Conservation (phyloP, 2,888 invertebrate genomes). For the Camponotus fellah region DNA sequence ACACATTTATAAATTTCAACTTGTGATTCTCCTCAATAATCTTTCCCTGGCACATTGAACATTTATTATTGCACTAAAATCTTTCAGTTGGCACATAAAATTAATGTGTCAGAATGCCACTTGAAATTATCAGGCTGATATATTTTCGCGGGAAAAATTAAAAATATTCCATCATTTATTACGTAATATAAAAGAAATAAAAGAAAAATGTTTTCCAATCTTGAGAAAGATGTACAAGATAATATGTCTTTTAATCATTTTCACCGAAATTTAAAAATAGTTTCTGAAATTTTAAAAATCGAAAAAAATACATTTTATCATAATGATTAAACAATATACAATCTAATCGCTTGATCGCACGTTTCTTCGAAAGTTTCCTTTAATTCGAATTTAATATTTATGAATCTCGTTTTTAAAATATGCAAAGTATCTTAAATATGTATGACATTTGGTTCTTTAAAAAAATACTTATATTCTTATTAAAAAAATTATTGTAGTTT, state of each 20-base stretch:
- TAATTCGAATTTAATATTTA: neutral
- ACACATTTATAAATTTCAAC: neutral
- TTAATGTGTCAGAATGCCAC: neutral
- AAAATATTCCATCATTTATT: neutral
- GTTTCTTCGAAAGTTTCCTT: neutral
- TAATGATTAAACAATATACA: constrained; percentile 2
- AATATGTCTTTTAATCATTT: constrained; percentile 55
- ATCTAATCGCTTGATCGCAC: neutral
- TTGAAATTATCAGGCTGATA: neutral
- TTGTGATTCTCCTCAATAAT: neutral
- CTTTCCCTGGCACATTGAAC: neutral
- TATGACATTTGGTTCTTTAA: neutral
- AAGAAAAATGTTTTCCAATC: neutral
- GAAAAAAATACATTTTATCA: constrained; percentile 35
- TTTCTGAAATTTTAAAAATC: constrained; percentile 19
- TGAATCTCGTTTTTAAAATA: neutral
- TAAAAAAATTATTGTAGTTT: neutral
- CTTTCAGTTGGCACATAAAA: neutral
- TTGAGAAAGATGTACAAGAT: constrained; percentile 28
- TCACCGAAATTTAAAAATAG: constrained; percentile 68
- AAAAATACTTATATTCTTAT: too few relatives aligned
- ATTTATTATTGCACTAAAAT: neutral
- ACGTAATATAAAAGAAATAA: neutral
- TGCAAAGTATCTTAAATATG: neutral
- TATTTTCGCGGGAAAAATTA: neutral